Percentiles rank a stretch among this genome's conserved stretches.
phyloP scores from a whole-genome alignment of 1,140 invertebrate genomes.

The Nixonia krombeini region DNA sequence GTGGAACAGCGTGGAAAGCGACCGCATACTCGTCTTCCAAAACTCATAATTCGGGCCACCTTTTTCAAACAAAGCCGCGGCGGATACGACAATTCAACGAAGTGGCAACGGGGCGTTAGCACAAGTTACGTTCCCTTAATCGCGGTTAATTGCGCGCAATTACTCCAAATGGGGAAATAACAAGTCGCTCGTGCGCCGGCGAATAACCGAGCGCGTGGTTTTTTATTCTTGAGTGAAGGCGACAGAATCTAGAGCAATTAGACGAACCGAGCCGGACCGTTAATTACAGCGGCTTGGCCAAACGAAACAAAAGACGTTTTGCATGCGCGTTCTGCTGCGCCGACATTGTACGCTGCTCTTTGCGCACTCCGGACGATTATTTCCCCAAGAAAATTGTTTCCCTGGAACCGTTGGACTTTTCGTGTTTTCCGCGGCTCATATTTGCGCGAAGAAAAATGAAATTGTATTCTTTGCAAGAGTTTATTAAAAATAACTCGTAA shows the following conservation, averaged over 20 bases:
- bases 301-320: conserved; percentile 48
- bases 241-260: conserved; percentile 51
- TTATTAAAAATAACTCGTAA: no score
- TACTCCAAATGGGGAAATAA: conserved; percentile 59
- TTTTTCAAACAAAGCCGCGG: conserved; percentile 45
- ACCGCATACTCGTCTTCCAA: not conserved
- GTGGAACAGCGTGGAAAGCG: no score
- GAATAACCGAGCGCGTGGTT: conserved; percentile 34
- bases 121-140: conserved; percentile 53
- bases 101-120: conserved; percentile 47
- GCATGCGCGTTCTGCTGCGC: conserved; percentile 18
- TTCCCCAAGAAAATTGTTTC: not conserved
- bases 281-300: conserved; percentile 45
- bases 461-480: no score
- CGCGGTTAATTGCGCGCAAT: conserved; percentile 54
- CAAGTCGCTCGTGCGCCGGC: conserved; percentile 48
- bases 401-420: no score
- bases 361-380: conserved; percentile 15
- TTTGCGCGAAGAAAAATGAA: no score
- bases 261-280: conserved; percentile 38
- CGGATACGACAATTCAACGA: conserved; percentile 52
- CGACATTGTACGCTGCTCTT: conserved; percentile 25
- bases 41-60: conserved; percentile 35
- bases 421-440: no score
- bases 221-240: conserved; percentile 39